Conservation (phyloP, 2,113 vertebrate genomes). For the Eurypyga helias region DNA sequence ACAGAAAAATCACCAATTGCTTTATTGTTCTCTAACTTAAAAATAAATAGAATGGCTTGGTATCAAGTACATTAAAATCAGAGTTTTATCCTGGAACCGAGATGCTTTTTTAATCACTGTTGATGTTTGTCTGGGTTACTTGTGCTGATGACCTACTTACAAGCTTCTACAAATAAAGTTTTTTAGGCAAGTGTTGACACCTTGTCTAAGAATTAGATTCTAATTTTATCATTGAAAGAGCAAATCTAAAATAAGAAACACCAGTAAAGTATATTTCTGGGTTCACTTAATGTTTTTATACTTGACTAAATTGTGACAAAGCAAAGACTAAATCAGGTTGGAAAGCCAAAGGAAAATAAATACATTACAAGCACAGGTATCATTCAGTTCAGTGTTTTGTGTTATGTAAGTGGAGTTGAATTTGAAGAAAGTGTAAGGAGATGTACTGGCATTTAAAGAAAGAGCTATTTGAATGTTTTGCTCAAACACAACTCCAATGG, state of each 20-base stretch:
- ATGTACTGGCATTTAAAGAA: background rate
- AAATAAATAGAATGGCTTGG: background rate
- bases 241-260: background rate
- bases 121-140: background rate
- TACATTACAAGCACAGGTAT: background rate
- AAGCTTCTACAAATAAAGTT: slow-evolving; percentile 24
- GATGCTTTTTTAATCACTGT: background rate
- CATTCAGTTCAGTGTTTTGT: background rate
- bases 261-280: background rate
- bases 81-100: background rate
- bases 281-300: background rate
- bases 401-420: background rate
- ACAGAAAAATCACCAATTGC: background rate
- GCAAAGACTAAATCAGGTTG: background rate
- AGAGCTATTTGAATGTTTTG: background rate
- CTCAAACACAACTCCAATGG: background rate
- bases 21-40: background rate
- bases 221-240: slow-evolving; percentile 32
- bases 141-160: slow-evolving; percentile 39
- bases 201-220: slow-evolving; percentile 9
- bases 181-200: slow-evolving; percentile 33
- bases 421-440: background rate
- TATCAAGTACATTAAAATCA: background rate
- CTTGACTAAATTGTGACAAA: background rate
- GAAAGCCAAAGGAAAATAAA: slow-evolving; percentile 21